Conservation (phyloP, 1,140 invertebrate species). For the Cydia splendana region DNA sequence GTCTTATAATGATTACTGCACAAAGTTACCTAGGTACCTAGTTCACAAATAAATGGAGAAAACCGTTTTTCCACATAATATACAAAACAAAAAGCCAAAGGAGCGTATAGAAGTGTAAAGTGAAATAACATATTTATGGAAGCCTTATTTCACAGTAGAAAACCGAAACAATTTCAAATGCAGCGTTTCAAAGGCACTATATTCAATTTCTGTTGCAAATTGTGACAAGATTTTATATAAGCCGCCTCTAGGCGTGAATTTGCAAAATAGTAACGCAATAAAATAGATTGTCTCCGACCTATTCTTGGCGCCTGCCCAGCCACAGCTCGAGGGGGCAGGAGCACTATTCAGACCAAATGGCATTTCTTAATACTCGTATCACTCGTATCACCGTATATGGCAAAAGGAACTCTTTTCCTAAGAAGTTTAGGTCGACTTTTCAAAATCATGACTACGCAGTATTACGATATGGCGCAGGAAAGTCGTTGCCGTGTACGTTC, state of each 20-base stretch:
- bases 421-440: not conserved
- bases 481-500: constrained; percentile 1
- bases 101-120: not conserved
- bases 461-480: not conserved
- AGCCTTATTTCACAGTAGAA: constrained; percentile 8
- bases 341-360: constrained; percentile 11
- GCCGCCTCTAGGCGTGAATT: constrained; percentile 29
- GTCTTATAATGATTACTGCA: too few relatives aligned
- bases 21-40: not conserved
- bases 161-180: constrained; percentile 26
- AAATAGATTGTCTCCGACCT: constrained; percentile 29
- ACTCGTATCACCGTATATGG: not conserved
- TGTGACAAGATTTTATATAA: constrained; percentile 31
- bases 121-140: not conserved
- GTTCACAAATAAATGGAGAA: not conserved
- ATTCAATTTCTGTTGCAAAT: constrained; percentile 29
- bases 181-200: constrained; percentile 28
- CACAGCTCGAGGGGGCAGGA: constrained; percentile 11
- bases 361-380: not conserved
- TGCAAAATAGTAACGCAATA: constrained; percentile 28
- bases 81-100: not conserved
- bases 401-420: not conserved
- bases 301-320: constrained; percentile 23
- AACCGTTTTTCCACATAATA: not conserved
- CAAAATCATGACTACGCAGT: not conserved